These are phyloP conservation scores for Helicoverpa assulta DNA, from an alignment of 2,888 invertebrate genomes.

Conservation along the genomic window DNA sequence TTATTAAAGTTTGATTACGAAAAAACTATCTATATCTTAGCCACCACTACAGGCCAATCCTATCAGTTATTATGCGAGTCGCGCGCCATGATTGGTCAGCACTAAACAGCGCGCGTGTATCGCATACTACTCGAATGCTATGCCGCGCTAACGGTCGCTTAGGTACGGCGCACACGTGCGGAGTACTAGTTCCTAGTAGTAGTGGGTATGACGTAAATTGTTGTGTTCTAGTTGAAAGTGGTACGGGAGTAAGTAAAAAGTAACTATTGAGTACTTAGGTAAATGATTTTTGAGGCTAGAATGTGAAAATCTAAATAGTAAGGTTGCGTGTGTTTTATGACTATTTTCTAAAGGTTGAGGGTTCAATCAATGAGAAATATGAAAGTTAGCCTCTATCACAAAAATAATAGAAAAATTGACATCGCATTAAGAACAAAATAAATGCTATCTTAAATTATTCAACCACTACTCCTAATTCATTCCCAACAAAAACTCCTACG, in stretches of 20 bases:
- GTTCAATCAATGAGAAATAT: too few relatives aligned
- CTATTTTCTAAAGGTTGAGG: too few relatives aligned
- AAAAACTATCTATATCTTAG: conserved; percentile 13
- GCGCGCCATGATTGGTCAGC: conserved; percentile 73
- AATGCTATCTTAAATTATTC: too few relatives aligned
- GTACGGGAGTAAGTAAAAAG: neutral
- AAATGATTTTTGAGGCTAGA: too few relatives aligned
- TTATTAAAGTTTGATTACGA: too few relatives aligned
- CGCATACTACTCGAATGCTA: conserved; percentile 74
- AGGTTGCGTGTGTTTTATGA: too few relatives aligned
- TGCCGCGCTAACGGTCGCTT: conserved; percentile 64
- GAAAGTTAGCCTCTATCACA: too few relatives aligned
- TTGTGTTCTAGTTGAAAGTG: conserved; percentile 22
- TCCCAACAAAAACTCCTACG: conserved; percentile 3
- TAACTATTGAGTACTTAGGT: neutral
- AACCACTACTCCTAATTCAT: neutral
- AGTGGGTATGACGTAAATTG: conserved; percentile 28
- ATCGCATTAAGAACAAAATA: too few relatives aligned
- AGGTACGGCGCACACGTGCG: conserved; percentile 60
- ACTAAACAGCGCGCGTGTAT: conserved; percentile 84
- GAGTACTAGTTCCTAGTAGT: conserved; percentile 47
- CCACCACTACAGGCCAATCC: conserved; percentile 51
- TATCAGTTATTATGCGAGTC: conserved; percentile 74
- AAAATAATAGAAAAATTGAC: too few relatives aligned
- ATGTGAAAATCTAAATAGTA: too few relatives aligned